These are phyloP conservation scores for Thermophis baileyi DNA, from an alignment of 2,113 vertebrate species.

Conservation along the genomic window DNA sequence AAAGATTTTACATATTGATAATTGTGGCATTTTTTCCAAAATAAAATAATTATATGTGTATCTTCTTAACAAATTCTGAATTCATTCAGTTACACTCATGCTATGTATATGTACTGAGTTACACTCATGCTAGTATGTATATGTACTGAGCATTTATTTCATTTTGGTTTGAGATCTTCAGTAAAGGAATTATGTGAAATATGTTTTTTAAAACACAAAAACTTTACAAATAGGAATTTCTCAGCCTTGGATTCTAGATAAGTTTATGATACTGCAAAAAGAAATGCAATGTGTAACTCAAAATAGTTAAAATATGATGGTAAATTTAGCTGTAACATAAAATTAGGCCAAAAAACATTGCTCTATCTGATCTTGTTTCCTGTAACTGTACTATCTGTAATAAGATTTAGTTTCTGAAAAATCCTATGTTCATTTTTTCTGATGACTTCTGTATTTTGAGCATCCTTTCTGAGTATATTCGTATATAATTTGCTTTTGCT, in stretches of 20 bases:
- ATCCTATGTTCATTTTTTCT: background rate
- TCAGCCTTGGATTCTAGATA: background rate
- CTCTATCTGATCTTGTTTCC: background rate
- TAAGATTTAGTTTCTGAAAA: background rate
- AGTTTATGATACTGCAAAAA: background rate
- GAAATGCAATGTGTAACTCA: background rate
- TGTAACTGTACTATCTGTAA: background rate
- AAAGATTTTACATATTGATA: background rate
- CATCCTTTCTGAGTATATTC: background rate
- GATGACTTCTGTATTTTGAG: background rate
- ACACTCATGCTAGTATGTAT: background rate
- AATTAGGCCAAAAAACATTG: background rate
- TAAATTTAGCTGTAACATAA: background rate
- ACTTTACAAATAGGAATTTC: background rate
- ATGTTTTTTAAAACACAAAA: background rate
- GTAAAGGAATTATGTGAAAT: background rate
- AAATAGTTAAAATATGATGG: background rate
- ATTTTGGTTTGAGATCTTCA: background rate
- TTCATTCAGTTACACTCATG: background rate
- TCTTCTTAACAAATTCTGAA: background rate
- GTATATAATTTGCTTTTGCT: background rate
- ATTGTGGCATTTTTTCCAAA: background rate
- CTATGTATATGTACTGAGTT: background rate
- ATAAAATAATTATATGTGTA: background rate
- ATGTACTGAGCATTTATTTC: background rate